Percentiles rank a stretch among this genome's conserved stretches.
phyloP scores from a whole-genome alignment of 2,113 vertebrate genomes.

The Smithornis capensis region DNA sequence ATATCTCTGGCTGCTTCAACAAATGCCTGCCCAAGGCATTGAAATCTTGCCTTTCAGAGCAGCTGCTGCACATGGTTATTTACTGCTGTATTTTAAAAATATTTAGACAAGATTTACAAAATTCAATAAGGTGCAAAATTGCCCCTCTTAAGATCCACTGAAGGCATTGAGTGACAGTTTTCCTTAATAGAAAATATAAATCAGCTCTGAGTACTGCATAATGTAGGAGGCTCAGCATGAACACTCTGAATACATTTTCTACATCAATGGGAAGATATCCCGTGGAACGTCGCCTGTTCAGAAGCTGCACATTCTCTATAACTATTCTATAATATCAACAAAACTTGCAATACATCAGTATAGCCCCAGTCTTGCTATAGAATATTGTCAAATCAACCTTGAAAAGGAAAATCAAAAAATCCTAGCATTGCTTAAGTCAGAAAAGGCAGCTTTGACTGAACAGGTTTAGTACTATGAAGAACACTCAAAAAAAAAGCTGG shows the following conservation, averaged over 20 bases:
- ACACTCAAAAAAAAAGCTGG: not conserved
- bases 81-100: constrained; percentile 58
- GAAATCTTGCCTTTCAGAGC: constrained; percentile 23
- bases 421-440: not conserved
- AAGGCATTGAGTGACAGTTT: constrained; percentile 51
- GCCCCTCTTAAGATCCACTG: constrained; percentile 10
- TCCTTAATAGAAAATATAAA: constrained; percentile 49
- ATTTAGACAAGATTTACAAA: constrained; percentile 64
- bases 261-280: not conserved
- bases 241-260: constrained; percentile 29
- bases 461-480: not conserved
- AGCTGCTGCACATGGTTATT: constrained; percentile 15
- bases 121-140: constrained; percentile 55
- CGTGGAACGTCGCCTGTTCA: not conserved
- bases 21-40: constrained; percentile 17
- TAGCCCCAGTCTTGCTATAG: not conserved
- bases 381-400: not conserved
- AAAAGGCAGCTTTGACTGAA: not conserved
- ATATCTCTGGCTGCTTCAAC: not conserved
- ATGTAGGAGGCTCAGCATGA: not conserved
- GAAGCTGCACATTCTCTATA: not conserved
- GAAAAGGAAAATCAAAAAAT: not conserved
- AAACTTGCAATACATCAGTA: not conserved
- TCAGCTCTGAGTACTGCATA: not conserved
- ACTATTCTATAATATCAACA: not conserved